Evolutionary conservation across 2,113 vertebrate species (phyloP).

Genomic region (Psittacus erithacus): DNA sequence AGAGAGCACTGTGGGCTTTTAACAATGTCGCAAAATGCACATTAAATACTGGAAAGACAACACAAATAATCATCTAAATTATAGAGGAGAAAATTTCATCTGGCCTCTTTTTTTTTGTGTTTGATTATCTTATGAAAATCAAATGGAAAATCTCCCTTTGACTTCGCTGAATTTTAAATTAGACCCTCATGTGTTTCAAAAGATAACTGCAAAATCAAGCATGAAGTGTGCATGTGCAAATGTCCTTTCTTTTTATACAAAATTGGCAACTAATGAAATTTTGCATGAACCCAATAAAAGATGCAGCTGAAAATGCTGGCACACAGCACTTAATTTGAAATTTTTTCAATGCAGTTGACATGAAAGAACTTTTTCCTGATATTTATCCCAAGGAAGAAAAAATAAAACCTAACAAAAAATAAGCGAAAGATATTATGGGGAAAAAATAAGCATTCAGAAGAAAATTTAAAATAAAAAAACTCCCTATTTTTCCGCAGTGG

Average conservation of each 20-base stretch:
- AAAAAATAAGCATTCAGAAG: neutral
- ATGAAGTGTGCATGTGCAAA: neutral
- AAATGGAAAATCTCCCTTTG: neutral
- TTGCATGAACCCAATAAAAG: neutral
- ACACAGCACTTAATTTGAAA: neutral
- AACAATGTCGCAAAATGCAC: neutral
- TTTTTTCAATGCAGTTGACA: neutral
- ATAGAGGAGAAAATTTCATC: neutral
- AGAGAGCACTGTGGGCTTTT: neutral
- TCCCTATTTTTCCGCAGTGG: fast-evolving
- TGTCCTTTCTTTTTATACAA: neutral
- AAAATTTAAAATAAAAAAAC: neutral
- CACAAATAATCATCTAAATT: neutral
- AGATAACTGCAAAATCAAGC: neutral
- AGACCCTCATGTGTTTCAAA: neutral
- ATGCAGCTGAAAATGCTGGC: neutral
- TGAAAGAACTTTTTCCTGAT: neutral
- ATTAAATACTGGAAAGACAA: neutral
- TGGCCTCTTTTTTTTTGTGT: neutral
- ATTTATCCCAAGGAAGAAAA: neutral
- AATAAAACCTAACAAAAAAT: no score
- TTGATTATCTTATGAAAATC: neutral
- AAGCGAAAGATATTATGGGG: neutral
- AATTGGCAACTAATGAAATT: neutral
- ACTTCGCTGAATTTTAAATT: neutral